Evolutionary conservation across 1,140 invertebrate species (phyloP).

Genomic region (Campodea augens): DNA sequence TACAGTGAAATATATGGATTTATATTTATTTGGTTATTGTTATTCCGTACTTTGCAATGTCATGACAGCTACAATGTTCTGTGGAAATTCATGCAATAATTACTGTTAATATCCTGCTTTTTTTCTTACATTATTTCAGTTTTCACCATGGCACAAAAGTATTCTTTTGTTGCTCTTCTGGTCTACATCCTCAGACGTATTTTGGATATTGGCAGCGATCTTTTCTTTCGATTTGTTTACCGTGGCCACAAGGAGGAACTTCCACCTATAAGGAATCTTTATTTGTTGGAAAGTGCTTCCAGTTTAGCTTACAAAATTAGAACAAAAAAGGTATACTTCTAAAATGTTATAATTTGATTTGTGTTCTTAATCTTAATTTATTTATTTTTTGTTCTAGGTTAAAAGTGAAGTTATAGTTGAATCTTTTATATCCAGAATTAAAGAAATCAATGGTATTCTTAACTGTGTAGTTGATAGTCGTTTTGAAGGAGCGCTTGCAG

Average conservation of each 20-base stretch:
- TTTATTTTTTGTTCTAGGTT: slow-evolving; percentile 25
- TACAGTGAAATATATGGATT: too few relatives aligned
- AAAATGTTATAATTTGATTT: background rate
- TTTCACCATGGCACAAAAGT: too few relatives aligned
- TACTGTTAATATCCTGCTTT: too few relatives aligned
- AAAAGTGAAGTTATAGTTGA: slow-evolving; percentile 48
- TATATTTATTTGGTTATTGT: too few relatives aligned
- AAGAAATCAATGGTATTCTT: slow-evolving; percentile 51
- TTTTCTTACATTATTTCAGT: too few relatives aligned
- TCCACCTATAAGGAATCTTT: slow-evolving; percentile 31
- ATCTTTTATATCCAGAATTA: slow-evolving; percentile 54
- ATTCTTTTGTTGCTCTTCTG: too few relatives aligned
- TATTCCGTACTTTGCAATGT: too few relatives aligned
- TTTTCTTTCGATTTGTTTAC: background rate
- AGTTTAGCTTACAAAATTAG: slow-evolving; percentile 42
- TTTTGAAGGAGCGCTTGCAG: slow-evolving; percentile 49
- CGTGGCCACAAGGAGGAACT: background rate
- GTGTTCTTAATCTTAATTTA: background rate
- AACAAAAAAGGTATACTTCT: slow-evolving; percentile 24
- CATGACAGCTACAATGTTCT: too few relatives aligned
- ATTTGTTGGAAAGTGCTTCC: slow-evolving; percentile 41
- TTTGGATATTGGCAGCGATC: too few relatives aligned
- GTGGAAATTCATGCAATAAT: too few relatives aligned
- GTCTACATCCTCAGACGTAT: too few relatives aligned
- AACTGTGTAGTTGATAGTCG: slow-evolving; percentile 67